Percentiles rank a stretch among this genome's conserved stretches.
phyloP scores from a whole-genome alignment of 2,888 invertebrate genomes.

The Spatulosminthurus flaviceps region DNA sequence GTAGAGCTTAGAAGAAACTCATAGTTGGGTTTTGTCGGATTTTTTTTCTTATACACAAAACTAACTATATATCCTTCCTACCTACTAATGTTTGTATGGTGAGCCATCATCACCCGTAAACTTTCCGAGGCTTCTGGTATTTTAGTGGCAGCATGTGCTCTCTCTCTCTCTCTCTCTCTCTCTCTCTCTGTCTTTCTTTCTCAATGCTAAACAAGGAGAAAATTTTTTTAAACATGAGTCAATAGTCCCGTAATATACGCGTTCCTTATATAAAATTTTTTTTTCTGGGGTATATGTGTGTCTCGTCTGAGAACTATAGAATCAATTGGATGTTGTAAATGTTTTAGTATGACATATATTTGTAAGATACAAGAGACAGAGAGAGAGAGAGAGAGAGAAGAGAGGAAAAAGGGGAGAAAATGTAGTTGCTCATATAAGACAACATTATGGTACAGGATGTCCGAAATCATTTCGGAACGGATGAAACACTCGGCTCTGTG shows the following conservation, averaged over 20 bases:
- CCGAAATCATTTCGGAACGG: slow-evolving; percentile 49
- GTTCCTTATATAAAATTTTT: too few relatives aligned
- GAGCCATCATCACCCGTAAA: slow-evolving; percentile 47
- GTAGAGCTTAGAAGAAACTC: too few relatives aligned
- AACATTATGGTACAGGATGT: slow-evolving; percentile 51
- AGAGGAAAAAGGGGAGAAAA: slow-evolving; percentile 25
- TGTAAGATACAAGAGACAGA: slow-evolving; percentile 27
- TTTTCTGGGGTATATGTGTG: too few relatives aligned
- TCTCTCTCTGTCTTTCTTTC: slow-evolving; percentile 40
- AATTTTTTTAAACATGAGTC: too few relatives aligned
- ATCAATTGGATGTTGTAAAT: too few relatives aligned
- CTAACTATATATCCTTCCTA: too few relatives aligned
- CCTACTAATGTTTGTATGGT: slow-evolving; percentile 47
- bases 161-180: slow-evolving; percentile 27
- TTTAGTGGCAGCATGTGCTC: slow-evolving; percentile 51
- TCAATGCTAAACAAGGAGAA: background rate
- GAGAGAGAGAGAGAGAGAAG: slow-evolving; percentile 20
- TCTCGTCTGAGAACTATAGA: too few relatives aligned
- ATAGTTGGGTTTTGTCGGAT: too few relatives aligned
- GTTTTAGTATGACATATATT: too few relatives aligned
- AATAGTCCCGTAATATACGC: too few relatives aligned
- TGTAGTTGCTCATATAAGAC: slow-evolving; percentile 45
- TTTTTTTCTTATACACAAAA: too few relatives aligned
- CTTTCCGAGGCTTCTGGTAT: slow-evolving; percentile 39
- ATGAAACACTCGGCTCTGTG: slow-evolving; percentile 50